Evolutionary conservation across 2,888 invertebrate genomes (phyloP).

Genomic region (Synergus gifuensis): DNA sequence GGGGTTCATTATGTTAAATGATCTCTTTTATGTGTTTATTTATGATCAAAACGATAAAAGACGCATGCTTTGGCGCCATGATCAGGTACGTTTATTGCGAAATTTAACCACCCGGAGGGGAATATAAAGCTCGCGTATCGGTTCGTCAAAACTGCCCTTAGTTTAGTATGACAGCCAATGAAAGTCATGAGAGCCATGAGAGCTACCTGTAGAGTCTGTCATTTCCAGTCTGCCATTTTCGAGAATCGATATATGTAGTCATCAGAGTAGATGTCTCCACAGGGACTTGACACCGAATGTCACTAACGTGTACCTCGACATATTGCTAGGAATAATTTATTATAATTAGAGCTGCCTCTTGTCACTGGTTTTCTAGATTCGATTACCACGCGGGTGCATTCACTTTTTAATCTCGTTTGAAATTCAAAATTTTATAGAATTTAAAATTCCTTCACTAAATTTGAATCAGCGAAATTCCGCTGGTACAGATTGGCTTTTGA

Average conservation of each 20-base stretch:
- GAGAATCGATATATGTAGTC: slow-evolving; percentile 1
- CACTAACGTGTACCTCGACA: background rate
- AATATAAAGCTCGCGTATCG: background rate
- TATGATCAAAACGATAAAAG: slow-evolving; percentile 28
- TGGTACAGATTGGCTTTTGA: too few relatives aligned
- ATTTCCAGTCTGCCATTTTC: slow-evolving; percentile 9
- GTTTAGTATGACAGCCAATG: background rate
- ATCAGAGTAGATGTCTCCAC: slow-evolving; percentile 13
- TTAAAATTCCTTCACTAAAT: too few relatives aligned
- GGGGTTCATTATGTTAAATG: slow-evolving; percentile 31
- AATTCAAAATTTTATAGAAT: too few relatives aligned
- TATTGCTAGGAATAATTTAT: too few relatives aligned
- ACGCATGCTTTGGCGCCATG: slow-evolving; percentile 10
- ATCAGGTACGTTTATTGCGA: slow-evolving; percentile 13
- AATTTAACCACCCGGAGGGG: slow-evolving; percentile 1
- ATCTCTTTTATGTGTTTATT: slow-evolving; percentile 31
- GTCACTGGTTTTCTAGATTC: background rate
- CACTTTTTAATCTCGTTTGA: background rate
- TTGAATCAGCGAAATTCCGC: too few relatives aligned
- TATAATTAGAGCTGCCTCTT: background rate
- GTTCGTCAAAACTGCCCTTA: background rate
- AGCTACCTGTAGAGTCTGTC: slow-evolving; percentile 30
- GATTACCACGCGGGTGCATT: background rate
- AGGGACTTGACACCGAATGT: background rate
- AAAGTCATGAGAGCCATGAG: background rate